phyloP scores from a whole-genome alignment of 1,140 invertebrate genomes.

The Helicoverpa armigera region DNA sequence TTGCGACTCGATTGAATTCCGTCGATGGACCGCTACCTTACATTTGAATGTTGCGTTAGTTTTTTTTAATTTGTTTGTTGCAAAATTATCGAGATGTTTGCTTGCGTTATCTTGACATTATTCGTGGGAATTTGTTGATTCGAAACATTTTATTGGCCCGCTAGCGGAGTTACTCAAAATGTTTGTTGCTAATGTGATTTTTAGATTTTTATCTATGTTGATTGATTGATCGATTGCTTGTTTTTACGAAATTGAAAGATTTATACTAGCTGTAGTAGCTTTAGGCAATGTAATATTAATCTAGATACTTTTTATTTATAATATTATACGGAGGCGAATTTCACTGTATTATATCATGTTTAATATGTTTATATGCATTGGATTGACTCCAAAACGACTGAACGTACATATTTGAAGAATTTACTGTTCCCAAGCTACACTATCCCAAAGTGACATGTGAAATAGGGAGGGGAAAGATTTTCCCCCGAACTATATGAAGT shows the following conservation, averaged over 20 bases:
- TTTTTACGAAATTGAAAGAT: neutral
- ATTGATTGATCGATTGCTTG: neutral
- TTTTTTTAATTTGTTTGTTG: conserved; percentile 34
- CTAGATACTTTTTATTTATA: too few relatives aligned
- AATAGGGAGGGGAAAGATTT: too few relatives aligned
- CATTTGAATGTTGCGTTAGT: conserved; percentile 25
- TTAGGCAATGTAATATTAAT: neutral
- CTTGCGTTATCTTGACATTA: conserved; percentile 6
- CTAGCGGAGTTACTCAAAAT: neutral
- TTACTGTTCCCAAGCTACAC: too few relatives aligned
- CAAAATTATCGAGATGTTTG: conserved; percentile 34
- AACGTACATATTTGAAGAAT: too few relatives aligned
- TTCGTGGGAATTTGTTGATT: conserved; percentile 20
- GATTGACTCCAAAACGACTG: too few relatives aligned
- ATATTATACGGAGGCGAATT: too few relatives aligned
- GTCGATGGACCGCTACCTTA: conserved; percentile 6
- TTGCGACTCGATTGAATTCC: conserved; percentile 25
- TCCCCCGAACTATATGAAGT: too few relatives aligned
- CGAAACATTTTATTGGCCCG: neutral
- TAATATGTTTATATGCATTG: too few relatives aligned
- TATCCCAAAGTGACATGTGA: too few relatives aligned
- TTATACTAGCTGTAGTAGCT: neutral
- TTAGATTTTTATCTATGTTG: neutral
- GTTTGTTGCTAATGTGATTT: neutral
- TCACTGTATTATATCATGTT: too few relatives aligned